Percentiles rank a stretch among this genome's conserved stretches.
These are phyloP conservation scores for Paracanthobrama guichenoti DNA, from an alignment of 2,113 vertebrate genomes.

Conservation along the genomic window DNA sequence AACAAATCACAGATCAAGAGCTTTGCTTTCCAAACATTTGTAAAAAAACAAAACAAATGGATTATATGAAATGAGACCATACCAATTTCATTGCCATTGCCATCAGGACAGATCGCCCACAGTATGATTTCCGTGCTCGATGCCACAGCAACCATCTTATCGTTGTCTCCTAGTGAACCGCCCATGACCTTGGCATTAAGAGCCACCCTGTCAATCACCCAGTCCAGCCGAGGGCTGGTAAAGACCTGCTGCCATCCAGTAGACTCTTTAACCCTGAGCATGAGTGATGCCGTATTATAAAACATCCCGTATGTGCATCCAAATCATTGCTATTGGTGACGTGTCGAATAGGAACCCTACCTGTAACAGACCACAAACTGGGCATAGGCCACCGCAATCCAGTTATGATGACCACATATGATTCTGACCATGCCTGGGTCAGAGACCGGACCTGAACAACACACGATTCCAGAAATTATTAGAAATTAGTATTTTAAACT, in stretches of 20 bases:
- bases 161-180: conserved; percentile 84
- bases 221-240: conserved; percentile 87
- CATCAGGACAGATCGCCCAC: conserved; percentile 85
- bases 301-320: background rate
- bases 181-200: conserved; percentile 88
- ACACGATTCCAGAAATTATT: background rate
- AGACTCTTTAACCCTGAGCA: conserved; percentile 86
- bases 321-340: background rate
- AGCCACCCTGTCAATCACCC: conserved; percentile 86
- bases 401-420: conserved; percentile 90
- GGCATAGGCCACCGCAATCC: conserved; percentile 88
- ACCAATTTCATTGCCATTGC: conserved; percentile 89
- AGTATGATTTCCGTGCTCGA: conserved; percentile 86
- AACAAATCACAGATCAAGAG: background rate
- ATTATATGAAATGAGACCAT: background rate
- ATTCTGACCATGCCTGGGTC: conserved; percentile 87
- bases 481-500: background rate
- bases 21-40: background rate
- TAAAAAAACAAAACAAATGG: background rate
- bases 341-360: conserved; percentile 58
- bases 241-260: conserved; percentile 92
- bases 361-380: conserved; percentile 93
- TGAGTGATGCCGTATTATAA: background rate
- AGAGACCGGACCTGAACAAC: conserved; percentile 63
- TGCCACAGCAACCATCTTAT: conserved; percentile 92